Evolutionary conservation across 2,113 vertebrate species (phyloP).

Genomic region (Cacatua alba): DNA sequence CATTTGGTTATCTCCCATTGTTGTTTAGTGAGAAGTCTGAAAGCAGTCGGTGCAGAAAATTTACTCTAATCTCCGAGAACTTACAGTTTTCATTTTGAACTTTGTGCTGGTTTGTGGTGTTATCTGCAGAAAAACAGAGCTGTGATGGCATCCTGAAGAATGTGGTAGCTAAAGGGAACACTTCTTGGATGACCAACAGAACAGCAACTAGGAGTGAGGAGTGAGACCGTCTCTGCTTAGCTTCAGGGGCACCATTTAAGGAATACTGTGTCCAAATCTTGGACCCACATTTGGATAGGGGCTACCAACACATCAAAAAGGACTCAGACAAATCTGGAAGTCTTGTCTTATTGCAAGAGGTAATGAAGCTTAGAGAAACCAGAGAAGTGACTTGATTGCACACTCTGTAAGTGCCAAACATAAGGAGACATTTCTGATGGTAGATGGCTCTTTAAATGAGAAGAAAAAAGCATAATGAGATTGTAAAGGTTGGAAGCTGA

Average conservation of each 20-base stretch:
- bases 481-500: not conserved
- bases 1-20: not conserved
- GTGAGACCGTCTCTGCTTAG: not conserved
- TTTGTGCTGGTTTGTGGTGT: not conserved
- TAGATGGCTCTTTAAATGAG: conserved; percentile 48
- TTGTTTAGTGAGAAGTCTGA: not conserved
- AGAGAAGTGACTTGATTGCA: not conserved
- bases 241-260: not conserved
- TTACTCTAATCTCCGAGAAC: not conserved
- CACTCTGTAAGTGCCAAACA: not conserved
- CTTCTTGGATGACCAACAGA: not conserved
- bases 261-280: not conserved
- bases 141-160: not conserved
- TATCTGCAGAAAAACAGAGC: not conserved
- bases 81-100: not conserved
- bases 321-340: not conserved
- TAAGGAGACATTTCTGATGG: conserved; percentile 21
- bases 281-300: not conserved
- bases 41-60: not conserved
- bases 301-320: not conserved
- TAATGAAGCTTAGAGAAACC: conserved; percentile 34
- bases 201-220: not conserved
- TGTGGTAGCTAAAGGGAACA: not conserved
- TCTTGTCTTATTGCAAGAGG: not conserved
- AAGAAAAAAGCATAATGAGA: conserved; percentile 50